A percentile compares a stretch with the other conserved stretches of the same genome.
Evolutionary conservation across 2,797 vertebrate genomes (phyloP).

Genomic region (Cossypha heuglini): DNA sequence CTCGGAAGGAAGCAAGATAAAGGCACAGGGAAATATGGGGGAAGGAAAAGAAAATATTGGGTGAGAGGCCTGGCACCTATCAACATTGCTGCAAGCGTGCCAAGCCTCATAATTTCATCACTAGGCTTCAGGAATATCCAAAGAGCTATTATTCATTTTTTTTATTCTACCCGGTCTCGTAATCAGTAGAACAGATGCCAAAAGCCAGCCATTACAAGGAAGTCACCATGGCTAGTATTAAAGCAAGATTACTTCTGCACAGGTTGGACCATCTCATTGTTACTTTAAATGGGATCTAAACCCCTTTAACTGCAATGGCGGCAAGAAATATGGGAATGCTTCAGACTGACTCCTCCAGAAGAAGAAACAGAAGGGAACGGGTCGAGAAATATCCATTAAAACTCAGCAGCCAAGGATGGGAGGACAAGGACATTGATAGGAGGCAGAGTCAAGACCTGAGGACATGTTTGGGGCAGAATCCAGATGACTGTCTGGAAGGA

Average conservation of each 20-base stretch:
- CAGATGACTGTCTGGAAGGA: neutral
- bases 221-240: neutral
- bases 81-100: neutral
- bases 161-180: rapidly evolving
- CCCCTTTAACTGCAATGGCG: neutral
- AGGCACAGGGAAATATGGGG: neutral
- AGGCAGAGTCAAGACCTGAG: neutral
- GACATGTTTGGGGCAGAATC: neutral
- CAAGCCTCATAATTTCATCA: neutral
- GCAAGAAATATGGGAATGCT: rapidly evolving
- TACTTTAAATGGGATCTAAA: neutral
- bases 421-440: neutral
- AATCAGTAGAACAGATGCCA: neutral
- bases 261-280: neutral
- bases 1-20: neutral
- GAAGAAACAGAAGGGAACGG: neutral
- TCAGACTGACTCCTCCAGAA: neutral
- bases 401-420: neutral
- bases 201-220: neutral
- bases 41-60: neutral
- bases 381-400: neutral
- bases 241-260: neutral
- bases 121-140: neutral
- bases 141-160: neutral
- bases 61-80: neutral